A percentile compares a stretch with the other conserved stretches of the same genome.
phyloP scores from a whole-genome alignment of 2,113 vertebrate genomes.

The Morone saxatilis region DNA sequence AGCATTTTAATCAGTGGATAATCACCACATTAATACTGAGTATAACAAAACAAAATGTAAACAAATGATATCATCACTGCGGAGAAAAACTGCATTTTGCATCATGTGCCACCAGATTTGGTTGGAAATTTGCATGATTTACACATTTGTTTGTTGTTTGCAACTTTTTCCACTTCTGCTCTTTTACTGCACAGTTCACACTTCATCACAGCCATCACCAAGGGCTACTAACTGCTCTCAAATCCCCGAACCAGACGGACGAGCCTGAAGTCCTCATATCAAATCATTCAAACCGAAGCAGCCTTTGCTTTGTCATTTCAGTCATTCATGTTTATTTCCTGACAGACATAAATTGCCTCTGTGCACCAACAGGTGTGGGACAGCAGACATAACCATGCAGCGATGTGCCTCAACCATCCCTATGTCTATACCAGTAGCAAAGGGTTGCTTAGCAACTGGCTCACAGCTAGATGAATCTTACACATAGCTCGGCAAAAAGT shows the following conservation, averaged over 20 bases:
- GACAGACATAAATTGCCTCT: slow-evolving; percentile 14
- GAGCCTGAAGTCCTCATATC: neutral
- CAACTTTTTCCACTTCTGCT: neutral
- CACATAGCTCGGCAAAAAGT: slow-evolving; percentile 65
- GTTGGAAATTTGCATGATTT: neutral
- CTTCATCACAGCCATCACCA: slow-evolving; percentile 18
- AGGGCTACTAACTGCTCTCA: slow-evolving; percentile 36
- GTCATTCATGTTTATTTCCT: slow-evolving; percentile 15
- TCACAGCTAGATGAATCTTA: slow-evolving; percentile 67
- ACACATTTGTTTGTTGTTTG: too few relatives aligned
- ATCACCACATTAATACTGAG: neutral
- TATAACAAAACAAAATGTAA: neutral
- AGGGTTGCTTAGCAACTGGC: slow-evolving; percentile 83
- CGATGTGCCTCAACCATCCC: slow-evolving; percentile 57
- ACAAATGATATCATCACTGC: neutral
- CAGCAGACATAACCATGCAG: slow-evolving; percentile 52
- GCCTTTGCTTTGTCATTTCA: slow-evolving; percentile 15
- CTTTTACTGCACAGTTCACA: slow-evolving; percentile 9
- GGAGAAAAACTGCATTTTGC: neutral
- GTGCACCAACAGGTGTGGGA: slow-evolving; percentile 64
- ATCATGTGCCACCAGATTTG: neutral
- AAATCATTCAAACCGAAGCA: slow-evolving; percentile 1
- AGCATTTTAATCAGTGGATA: slow-evolving; percentile 32
- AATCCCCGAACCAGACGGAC: neutral
- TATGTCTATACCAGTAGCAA: slow-evolving; percentile 63